Evolutionary conservation across 2,797 vertebrate species (phyloP).

Genomic region (Pteronotus mesoamericanus): DNA sequence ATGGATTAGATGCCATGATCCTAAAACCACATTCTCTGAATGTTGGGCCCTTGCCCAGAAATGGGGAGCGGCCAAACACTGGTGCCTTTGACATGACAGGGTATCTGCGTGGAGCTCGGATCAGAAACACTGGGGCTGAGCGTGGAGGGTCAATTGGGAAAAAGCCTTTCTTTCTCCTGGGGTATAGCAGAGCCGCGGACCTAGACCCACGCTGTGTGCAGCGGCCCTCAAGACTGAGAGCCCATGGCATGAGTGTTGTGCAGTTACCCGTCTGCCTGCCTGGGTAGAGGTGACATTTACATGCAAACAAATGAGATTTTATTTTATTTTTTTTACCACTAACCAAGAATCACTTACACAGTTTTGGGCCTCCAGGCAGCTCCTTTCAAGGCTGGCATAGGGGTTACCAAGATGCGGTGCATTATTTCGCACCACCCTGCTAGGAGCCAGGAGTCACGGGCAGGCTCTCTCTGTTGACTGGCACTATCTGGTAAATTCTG

Average conservation of each 20-base stretch:
- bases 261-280: background rate
- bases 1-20: slow-evolving; percentile 73
- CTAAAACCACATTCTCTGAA: slow-evolving; percentile 73
- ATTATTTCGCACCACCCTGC: background rate
- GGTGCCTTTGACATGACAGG: slow-evolving; percentile 65
- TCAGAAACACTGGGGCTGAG: slow-evolving; percentile 18
- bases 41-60: slow-evolving; percentile 72
- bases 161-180: background rate
- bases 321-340: background rate
- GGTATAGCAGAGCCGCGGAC: background rate
- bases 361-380: background rate
- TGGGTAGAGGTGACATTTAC: background rate
- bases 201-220: background rate
- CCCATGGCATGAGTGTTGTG: background rate
- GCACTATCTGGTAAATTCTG: background rate
- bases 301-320: background rate
- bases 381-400: background rate
- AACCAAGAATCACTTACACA: background rate
- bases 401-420: background rate
- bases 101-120: slow-evolving; percentile 46
- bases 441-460: background rate
- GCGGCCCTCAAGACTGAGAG: background rate
- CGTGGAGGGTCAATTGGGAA: background rate
- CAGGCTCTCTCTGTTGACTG: background rate
- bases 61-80: slow-evolving; percentile 61